Evolutionary conservation across 2,888 invertebrate genomes (phyloP).

Genomic region (Cyaniris semiargus): DNA sequence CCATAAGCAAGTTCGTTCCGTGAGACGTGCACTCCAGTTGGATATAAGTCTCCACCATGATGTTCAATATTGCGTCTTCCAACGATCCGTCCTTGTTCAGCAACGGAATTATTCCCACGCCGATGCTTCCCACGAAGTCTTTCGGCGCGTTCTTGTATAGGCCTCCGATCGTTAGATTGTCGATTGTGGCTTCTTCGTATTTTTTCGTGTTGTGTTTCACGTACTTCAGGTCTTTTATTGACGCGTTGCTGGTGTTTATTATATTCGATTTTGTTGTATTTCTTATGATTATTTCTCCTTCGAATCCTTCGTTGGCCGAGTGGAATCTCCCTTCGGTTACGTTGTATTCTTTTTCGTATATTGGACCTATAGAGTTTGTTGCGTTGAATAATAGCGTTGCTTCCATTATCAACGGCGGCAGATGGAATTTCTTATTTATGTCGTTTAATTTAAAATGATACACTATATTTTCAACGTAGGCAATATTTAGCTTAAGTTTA

Average conservation of each 20-base stretch:
- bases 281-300: background rate
- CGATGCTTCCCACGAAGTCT: no score
- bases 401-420: background rate
- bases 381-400: background rate
- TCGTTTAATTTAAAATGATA: background rate
- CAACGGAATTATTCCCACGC: no score
- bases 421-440: background rate
- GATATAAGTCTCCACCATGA: no score
- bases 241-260: background rate
- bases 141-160: no score
- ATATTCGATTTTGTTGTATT: background rate
- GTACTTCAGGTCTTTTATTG: no score
- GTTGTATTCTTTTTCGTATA: background rate
- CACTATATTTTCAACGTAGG: conserved; percentile 31
- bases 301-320: background rate
- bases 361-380: background rate
- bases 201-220: no score
- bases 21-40: no score
- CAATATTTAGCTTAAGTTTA: conserved; percentile 23
- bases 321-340: background rate
- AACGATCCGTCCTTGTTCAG: no score
- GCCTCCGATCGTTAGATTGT: no score
- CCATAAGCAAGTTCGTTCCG: no score
- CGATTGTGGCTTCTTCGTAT: no score
- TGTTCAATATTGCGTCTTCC: no score